Evolutionary conservation across 2,797 vertebrate genomes (phyloP), one percentile per base, ranked within the genome.

Genomic region (Acanthornis magna): DNA sequence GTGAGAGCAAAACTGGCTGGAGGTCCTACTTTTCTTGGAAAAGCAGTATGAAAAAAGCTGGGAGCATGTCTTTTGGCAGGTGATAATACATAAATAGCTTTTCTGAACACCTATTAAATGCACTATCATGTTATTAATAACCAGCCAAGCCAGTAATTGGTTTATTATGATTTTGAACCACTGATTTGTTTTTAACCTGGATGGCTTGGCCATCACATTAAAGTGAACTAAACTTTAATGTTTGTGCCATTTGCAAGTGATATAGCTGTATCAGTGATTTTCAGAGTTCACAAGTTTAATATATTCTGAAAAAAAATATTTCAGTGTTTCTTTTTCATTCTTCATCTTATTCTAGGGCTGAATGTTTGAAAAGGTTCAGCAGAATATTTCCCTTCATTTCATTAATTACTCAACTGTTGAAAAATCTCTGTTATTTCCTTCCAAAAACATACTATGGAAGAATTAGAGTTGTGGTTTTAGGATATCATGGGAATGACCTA

Each of bases 81-180:
- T 71, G 63, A 87, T 87, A 91, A 82, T 77, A 86, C 42, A 79
- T 57, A 82, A 85, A 53, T 61, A 73, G 70, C 70, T 79, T 89
- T 95, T 68, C 14, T 80, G 50, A 92, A 87, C 82, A 50, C 67
- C 17, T 55, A 30, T 67, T 42, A 94, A 89, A 67, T 80, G 38
- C 53, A 87, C 63, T 79, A 29, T 76, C 2, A 0, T 91, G 19
- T 88, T 95, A 73, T 63, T 95, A 79, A 93, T 90, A 83, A 76
- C 34, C 57, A 77, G 55, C 67, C 2, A 5, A 92, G 62, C 19
- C 3, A 1, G 32, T 87, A 89, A 87, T 70, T 70, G 7, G 23
- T 95, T 94, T 94, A 76, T 91, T 87, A 60, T 88, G 68, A 34
- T 82, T 96, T 85, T 91, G 68, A 91, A 80, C 16, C 60, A 51